Evolutionary conservation across 2,888 invertebrate species (phyloP).

Genomic region (Ptychoptera contaminata): DNA sequence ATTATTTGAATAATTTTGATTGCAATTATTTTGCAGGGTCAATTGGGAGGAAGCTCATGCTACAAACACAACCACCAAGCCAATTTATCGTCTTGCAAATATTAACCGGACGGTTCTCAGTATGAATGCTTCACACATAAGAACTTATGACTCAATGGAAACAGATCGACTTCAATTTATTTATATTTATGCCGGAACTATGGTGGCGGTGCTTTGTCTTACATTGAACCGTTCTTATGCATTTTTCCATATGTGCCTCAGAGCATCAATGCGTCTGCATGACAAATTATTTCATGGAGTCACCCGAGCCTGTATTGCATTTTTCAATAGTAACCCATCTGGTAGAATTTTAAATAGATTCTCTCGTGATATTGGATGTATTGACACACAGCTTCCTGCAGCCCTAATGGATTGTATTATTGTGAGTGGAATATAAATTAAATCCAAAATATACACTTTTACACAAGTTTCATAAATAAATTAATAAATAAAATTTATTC

Average conservation of each 20-base stretch:
- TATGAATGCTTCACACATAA: no score
- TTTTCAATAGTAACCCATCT: slow-evolving; percentile 46
- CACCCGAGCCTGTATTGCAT: slow-evolving; percentile 39
- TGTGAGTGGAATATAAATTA: slow-evolving; percentile 26
- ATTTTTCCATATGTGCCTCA: slow-evolving; percentile 37
- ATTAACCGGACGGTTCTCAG: no score
- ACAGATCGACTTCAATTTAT: no score
- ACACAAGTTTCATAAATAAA: no score
- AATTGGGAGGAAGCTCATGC: slow-evolving; percentile 5
- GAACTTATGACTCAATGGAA: no score
- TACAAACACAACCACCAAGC: no score
- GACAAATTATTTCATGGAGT: slow-evolving; percentile 41
- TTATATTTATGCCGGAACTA: slow-evolving; percentile 31
- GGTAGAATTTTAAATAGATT: slow-evolving; percentile 44
- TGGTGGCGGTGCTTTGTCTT: slow-evolving; percentile 32
- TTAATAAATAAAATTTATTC: no score
- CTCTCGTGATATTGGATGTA: slow-evolving; percentile 42
- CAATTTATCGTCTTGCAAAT: no score
- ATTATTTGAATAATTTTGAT: not conserved
- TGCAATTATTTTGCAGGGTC: slow-evolving; percentile 4
- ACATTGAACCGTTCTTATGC: slow-evolving; percentile 19
- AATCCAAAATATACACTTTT: no score
- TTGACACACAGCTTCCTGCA: slow-evolving; percentile 30
- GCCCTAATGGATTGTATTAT: slow-evolving; percentile 34
- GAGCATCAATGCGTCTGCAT: slow-evolving; percentile 40